These are phyloP conservation scores for Trissolcus japonicus DNA, from an alignment of 2,888 invertebrate species.

Conservation along the genomic window DNA sequence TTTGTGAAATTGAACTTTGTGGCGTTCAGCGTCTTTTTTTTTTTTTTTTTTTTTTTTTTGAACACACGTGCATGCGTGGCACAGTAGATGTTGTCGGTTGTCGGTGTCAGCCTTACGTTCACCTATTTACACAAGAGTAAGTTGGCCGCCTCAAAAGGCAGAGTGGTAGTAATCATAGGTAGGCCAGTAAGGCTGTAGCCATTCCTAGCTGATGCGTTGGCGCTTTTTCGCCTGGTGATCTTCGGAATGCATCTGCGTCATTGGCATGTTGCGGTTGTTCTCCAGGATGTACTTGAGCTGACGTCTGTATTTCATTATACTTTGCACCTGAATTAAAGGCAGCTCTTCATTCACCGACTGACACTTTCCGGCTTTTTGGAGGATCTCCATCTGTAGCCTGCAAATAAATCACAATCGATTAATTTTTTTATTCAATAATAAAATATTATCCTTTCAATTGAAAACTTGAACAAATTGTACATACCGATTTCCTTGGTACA, in stretches of 20 bases:
- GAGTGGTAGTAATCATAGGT: conserved; percentile 75
- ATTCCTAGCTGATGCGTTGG: conserved; percentile 81
- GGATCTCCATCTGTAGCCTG: conserved; percentile 86
- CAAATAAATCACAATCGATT: conserved; percentile 1
- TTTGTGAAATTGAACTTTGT: conserved; percentile 5
- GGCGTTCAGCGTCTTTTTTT: background rate
- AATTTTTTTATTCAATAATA: background rate
- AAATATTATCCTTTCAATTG: background rate
- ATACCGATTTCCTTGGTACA: conserved; percentile 90
- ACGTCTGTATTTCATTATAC: conserved; percentile 90
- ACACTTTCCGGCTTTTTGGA: conserved; percentile 87
- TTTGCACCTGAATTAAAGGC: conserved; percentile 88
- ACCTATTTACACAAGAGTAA: conserved; percentile 48
- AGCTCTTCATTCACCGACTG: conserved; percentile 83
- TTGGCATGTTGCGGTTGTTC: conserved; percentile 74
- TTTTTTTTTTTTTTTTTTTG: conserved; percentile 1
- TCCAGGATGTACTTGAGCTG: conserved; percentile 91
- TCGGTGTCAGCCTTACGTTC: conserved; percentile 57
- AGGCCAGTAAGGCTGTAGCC: conserved; percentile 77
- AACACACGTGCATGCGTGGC: conserved; percentile 13
- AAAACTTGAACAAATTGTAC: conserved; percentile 66
- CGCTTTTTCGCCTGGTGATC: conserved; percentile 77
- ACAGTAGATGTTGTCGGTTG: conserved; percentile 7
- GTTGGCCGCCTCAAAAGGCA: conserved; percentile 67
- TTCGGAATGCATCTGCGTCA: conserved; percentile 71